Base-by-base conservation (phyloP, 2,888 invertebrate species). In the Bombylius major region DNA sequence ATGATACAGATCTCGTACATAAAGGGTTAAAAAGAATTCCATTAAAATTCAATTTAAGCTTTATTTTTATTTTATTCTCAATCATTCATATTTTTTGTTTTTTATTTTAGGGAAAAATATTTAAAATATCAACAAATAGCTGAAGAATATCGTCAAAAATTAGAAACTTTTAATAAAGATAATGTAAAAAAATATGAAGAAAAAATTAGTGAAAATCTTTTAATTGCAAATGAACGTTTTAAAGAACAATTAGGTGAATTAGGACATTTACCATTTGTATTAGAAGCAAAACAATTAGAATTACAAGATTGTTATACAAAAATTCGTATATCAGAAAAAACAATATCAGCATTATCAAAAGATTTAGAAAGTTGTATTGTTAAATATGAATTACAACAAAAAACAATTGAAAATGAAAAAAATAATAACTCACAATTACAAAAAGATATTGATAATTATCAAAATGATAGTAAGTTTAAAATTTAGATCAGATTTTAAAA, bases 291-390 rank as follows among this genome's bases (percentile, higher is more conserved):
- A 51, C 56, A 61, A 53, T 39, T 57, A 32, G 58, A 59, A 51
- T 33, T 57, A n/a, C 56, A 58, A 48, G 58, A 61, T n/a, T 47
- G 42, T 5, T 44, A 57, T 32, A 31, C 58, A 13, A 61, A 61
- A 57, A 46, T 59, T 12, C 59, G 56, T 53, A 51, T 61, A 47
- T 50, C 59, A 14, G 59, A 61, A 48, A 56, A 56, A 45, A 61
- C 61, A 12, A 58, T 58, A 13, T 47, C 14, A 14, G 57, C 57
- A 11, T 31, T 61, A 34, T 61, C 61, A 46, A 42, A 47, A 13
- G 59, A 61, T 56, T 49, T 61, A 14, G 59, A 61, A 55, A 14
- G 55, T 9, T 61, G 61, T 47, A 59, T 61, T n/a, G 53, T 61
- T 31, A 61, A 61, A 51, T 61, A 57, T 47, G 61, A 61, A 57